Evolutionary conservation across 2,888 invertebrate species (phyloP), one percentile per base, ranked within the genome.

Genomic region (Phengaris alcon): DNA sequence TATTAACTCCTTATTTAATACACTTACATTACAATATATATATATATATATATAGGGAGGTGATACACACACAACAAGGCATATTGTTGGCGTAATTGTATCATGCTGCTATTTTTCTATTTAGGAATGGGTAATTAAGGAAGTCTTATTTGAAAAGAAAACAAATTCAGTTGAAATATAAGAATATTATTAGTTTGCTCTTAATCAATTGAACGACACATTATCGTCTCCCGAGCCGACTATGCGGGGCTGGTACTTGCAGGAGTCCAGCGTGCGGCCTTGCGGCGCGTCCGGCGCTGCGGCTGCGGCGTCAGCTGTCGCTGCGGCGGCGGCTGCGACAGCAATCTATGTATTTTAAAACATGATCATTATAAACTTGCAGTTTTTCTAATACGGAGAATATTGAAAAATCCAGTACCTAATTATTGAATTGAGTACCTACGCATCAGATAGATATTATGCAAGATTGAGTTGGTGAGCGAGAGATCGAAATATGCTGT

Each of bases 261-360:
- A 35, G 51, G 70, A 48, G 15, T 70, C 70, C 9, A 70, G 48
- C 48, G 51, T 51, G 51, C 79, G 78, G 12, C 80, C 76, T 77
- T 79, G 64, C 84, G 82, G 0, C 86, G 83, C 75, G 84, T 86
- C 80, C 85, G 88, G 64, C 64, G 64, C 64, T 64, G 64, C 35
- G 64, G 64, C 35, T 64, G 64, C 64, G 64, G 35, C 13, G 64
- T 64, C 64, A 35, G 9, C 64, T 35, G 35, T 64, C 35, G 35
- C 64, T 64, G 64, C 35, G 64, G 35, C 81, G 82, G 64, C 86
- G 84, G 35, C 35, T 44, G 64, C 35, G 64, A 44, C 6, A 4
- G 35, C 64, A 35, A 35, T 35, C 35, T 35, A 35, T 35, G 35
- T 35, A 35, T 35, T 35, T 35, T 35, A 35, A 35, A 35, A 35